Conservation (phyloP, 2,797 vertebrate genomes). For the Ctenopoma multispine region DNA sequence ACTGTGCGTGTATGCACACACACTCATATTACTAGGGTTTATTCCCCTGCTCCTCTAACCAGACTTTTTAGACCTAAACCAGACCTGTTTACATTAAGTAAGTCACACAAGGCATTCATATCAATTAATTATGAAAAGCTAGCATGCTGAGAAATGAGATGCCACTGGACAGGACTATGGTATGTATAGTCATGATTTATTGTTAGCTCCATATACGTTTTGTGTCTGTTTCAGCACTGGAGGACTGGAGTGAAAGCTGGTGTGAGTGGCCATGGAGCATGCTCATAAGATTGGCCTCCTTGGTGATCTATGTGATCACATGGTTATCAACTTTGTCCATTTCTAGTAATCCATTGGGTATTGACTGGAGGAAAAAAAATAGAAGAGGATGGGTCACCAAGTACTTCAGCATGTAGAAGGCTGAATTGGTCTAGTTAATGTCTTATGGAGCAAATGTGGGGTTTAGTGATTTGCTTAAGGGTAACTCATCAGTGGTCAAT, state of each 20-base stretch:
- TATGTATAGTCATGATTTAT: slow-evolving; percentile 40
- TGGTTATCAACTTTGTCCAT: slow-evolving; percentile 16
- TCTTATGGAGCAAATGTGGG: background rate
- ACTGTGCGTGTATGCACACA: slow-evolving; percentile 16
- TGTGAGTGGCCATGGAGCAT: slow-evolving; percentile 5
- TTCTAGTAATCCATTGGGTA: slow-evolving; percentile 26
- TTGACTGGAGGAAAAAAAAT: slow-evolving; percentile 27
- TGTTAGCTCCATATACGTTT: slow-evolving; percentile 9
- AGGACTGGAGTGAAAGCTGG: background rate
- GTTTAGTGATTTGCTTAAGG: slow-evolving; percentile 15
- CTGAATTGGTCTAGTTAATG: background rate
- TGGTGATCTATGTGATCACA: slow-evolving; percentile 50
- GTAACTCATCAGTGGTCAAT: background rate
- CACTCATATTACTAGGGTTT: slow-evolving; percentile 22
- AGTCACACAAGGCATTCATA: slow-evolving; percentile 32
- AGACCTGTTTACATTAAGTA: background rate
- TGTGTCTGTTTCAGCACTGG: slow-evolving; percentile 7
- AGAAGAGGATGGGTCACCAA: slow-evolving; percentile 24
- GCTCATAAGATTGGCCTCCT: slow-evolving; percentile 30
- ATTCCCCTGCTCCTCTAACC: slow-evolving; percentile 28
- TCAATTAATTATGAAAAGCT: slow-evolving; percentile 45
- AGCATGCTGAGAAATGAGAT: slow-evolving; percentile 47
- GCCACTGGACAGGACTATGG: slow-evolving; percentile 23
- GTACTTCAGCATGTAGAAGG: background rate
- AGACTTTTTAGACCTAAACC: too few relatives aligned